These are phyloP conservation scores for Pocillopora damicornis DNA, from an alignment of 64 coral and sea anemone genomes.

Conservation along the genomic window DNA sequence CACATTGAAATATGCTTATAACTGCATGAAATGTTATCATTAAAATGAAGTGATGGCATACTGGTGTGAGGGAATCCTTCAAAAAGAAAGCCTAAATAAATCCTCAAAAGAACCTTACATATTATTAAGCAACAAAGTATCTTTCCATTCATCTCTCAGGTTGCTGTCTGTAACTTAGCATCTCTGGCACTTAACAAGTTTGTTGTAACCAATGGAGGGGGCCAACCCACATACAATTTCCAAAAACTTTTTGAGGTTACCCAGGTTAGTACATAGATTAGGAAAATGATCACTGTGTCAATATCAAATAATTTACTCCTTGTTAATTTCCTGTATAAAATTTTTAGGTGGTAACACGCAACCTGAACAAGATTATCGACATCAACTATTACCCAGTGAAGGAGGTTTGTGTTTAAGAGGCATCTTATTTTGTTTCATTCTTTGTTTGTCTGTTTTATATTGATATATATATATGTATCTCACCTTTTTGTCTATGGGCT, in stretches of 20 bases:
- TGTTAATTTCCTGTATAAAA: neutral
- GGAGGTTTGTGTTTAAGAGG: conserved; percentile 44
- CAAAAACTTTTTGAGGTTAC: conserved; percentile 97
- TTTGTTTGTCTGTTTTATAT: neutral
- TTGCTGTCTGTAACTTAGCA: conserved; percentile 95
- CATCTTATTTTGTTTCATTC: neutral
- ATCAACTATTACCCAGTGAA: conserved; percentile 91
- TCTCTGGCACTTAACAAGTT: conserved; percentile 95
- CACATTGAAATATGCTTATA: no score
- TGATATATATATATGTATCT: neutral
- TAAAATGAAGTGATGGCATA: no score
- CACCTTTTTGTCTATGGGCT: no score
- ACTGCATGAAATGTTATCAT: no score
- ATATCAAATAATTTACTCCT: no score
- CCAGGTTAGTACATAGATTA: conserved; percentile 44
- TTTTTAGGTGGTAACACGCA: conserved; percentile 84
- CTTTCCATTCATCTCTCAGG: conserved; percentile 34
- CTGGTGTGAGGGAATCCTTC: no score
- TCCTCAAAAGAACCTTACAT: no score
- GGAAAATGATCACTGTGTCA: no score
- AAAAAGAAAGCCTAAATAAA: no score
- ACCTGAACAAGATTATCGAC: conserved; percentile 95
- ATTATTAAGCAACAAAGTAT: neutral
- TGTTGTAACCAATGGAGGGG: conserved; percentile 69
- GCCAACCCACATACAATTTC: conserved; percentile 65